Percentiles rank a stretch among this genome's conserved stretches.
phyloP scores from a whole-genome alignment of 1,140 invertebrate genomes.

The Nilaparvata lugens region DNA sequence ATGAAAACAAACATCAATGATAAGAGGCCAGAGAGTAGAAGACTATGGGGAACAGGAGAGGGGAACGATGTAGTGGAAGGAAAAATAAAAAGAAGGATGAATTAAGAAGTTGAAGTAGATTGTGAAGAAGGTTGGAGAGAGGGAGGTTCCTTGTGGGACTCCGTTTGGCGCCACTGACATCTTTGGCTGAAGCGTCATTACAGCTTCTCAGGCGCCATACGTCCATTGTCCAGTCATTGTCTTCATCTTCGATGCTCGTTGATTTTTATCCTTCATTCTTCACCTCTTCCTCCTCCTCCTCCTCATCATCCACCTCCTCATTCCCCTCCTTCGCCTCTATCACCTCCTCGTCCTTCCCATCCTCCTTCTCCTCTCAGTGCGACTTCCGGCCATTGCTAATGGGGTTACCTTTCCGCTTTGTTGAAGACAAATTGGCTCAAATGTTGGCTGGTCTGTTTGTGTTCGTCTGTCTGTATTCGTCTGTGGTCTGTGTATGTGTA shows the following conservation, averaged over 20 bases:
- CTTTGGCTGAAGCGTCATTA: not conserved
- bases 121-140: not conserved
- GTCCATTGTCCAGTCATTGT: constrained; percentile 4
- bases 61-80: too few species aligned
- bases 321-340: too few species aligned
- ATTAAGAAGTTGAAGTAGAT: not conserved
- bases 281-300: too few species aligned
- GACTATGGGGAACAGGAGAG: not conserved
- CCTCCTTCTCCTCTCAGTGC: not conserved
- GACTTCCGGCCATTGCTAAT: not conserved
- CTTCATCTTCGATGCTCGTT: not conserved
- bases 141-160: not conserved
- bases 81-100: not conserved
- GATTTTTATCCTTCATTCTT: too few species aligned
- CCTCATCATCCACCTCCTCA: too few species aligned
- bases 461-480: too few species aligned
- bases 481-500: too few species aligned
- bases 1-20: not conserved
- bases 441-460: not conserved
- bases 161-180: too few species aligned
- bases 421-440: constrained; percentile 1
- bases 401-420: constrained; percentile 3
- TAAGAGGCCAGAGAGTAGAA: not conserved
- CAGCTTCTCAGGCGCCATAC: not conserved
- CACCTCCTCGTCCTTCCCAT: too few species aligned